These are phyloP conservation scores for Calcarius lapponicus DNA, from an alignment of 2,797 vertebrate genomes.

Conservation along the genomic window DNA sequence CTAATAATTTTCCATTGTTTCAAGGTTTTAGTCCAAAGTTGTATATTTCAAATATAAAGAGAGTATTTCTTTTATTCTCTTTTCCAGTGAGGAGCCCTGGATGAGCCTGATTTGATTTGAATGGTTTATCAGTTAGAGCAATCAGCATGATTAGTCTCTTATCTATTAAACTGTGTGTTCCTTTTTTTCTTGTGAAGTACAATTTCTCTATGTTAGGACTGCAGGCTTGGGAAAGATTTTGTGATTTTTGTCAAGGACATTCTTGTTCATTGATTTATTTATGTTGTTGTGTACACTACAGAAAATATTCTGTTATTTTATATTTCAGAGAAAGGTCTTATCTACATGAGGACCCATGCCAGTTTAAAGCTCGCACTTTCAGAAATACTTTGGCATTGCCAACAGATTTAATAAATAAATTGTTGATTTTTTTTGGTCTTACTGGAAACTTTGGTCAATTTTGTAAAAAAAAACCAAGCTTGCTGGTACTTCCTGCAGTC, in stretches of 20 bases:
- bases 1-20: not conserved
- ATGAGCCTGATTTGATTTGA: not conserved
- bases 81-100: not conserved
- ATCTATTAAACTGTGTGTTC: not conserved
- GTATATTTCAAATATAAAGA: not conserved
- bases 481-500: fast-evolving
- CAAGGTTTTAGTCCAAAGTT: not conserved
- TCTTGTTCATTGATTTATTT: not conserved
- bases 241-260: not conserved
- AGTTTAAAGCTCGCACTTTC: not conserved
- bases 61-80: not conserved
- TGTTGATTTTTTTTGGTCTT: not conserved
- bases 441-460: not conserved
- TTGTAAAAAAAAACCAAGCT: not conserved
- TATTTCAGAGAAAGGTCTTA: not conserved
- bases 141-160: not conserved
- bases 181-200: not conserved
- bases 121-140: not conserved
- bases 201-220: not conserved
- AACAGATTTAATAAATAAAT: not conserved
- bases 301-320: not conserved
- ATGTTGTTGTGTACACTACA: not conserved
- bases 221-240: not conserved
- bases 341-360: not conserved
- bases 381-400: not conserved